Evolutionary conservation across 2,888 invertebrate species (phyloP), one percentile per base, ranked within the genome.

Genomic region (Tetropium fuscum): DNA sequence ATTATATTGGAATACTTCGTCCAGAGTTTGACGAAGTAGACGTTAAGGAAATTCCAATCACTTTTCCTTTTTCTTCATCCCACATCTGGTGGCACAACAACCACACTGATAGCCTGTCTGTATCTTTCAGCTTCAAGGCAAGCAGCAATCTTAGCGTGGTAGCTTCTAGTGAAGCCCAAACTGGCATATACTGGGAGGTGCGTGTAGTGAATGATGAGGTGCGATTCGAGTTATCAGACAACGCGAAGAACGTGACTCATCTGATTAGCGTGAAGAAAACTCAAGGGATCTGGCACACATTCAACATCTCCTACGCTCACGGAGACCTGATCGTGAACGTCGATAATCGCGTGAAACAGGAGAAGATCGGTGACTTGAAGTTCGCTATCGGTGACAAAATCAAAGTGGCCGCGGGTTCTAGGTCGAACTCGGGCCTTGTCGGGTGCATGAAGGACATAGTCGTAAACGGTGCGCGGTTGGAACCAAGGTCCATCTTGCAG

Each of bases 391-490:
- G 82, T 1, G 82, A 82, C 67, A 82, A 82, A 64, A 81, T 82
- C 41, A 82, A 82, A 64, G 90, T 93, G 67, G 94, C 93, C 55
- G 93, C 93, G 74, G 93, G 94, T 38, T 85, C 91, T 11, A 88
- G 90, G 79, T 87, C 87, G 8, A 90, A 89, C 71, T 81, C 87
- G 76, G 95, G 96, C 2, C 84, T 97, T 51, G 93, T 95, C 45
- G 97, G 97, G 18, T 97, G 97, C 78, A 93, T 97, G 87, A 87
- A 94, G 65, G 93, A 95, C 74, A 90, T 97, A 60, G 87, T 88
- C 78, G 91, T 97, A 58, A 95, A 97, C 76, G 90, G 90, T 7
- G 85, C 88, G 60, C 84, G 88, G 47, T 88, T 95, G 66, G 95
- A 96, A 76, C 92, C 96, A 0, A 83, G 86, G 60, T 75, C 77